Conservation (phyloP, 1,140 invertebrate species). For the Frieseomelitta varia region DNA sequence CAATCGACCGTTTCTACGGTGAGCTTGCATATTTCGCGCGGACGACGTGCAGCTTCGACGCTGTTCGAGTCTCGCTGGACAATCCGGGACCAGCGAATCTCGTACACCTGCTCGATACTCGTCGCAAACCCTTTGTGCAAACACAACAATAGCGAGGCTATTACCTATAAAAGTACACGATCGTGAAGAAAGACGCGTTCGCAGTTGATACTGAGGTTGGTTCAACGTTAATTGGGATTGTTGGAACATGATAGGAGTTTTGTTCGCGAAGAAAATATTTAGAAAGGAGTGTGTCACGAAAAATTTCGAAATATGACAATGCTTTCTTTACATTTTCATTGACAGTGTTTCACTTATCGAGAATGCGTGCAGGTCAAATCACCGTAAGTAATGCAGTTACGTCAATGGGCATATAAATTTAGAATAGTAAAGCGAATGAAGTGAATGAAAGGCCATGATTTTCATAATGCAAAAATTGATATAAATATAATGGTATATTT, state of each 20-base stretch:
- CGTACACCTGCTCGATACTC: not conserved
- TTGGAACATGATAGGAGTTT: not conserved
- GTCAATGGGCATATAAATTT: too few species aligned
- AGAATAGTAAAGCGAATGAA: too few species aligned
- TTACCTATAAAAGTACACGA: not conserved
- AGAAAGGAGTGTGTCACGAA: too few species aligned
- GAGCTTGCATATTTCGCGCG: conserved; percentile 67
- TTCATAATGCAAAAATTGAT: too few species aligned
- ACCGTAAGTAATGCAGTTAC: too few species aligned
- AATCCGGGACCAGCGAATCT: not conserved
- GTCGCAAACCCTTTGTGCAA: not conserved
- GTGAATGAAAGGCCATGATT: too few species aligned
- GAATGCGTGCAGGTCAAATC: too few species aligned
- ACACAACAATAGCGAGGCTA: not conserved
- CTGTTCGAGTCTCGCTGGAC: not conserved
- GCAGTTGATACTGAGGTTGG: not conserved
- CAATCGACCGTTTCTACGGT: conserved; percentile 61
- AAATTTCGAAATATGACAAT: too few species aligned
- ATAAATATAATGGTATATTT: too few species aligned
- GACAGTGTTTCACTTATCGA: too few species aligned
- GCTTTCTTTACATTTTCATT: too few species aligned
- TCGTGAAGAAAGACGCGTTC: not conserved
- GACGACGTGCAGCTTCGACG: conserved; percentile 28
- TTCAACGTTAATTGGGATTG: not conserved
- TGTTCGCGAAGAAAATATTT: not conserved